A percentile compares a stretch with the other conserved stretches of the same genome.
Conservation (phyloP, 1,140 invertebrate species). For the Nixonia krombeini region DNA sequence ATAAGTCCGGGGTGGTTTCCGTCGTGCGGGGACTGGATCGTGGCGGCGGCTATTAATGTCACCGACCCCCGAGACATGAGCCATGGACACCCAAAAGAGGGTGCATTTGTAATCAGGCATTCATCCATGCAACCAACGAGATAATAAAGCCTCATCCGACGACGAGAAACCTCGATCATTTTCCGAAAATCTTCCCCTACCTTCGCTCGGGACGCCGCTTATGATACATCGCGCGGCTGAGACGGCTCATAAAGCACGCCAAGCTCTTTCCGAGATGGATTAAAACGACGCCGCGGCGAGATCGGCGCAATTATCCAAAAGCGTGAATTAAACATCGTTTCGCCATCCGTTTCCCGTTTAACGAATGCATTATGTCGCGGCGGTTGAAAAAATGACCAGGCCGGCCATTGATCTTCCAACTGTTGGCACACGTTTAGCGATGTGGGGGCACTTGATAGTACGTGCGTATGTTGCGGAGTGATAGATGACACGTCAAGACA, state of each 20-base stretch:
- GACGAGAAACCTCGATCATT: slow-evolving; percentile 50
- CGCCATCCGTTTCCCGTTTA: no score
- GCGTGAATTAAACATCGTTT: no score
- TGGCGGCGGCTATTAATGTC: slow-evolving; percentile 44
- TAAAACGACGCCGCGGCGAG: no score
- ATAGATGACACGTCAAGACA: slow-evolving; percentile 54
- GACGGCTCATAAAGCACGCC: slow-evolving; percentile 31
- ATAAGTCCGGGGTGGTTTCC: slow-evolving; percentile 46
- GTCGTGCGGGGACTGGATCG: slow-evolving; percentile 42
- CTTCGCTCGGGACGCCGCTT: slow-evolving; percentile 35
- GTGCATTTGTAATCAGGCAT: slow-evolving; percentile 50
- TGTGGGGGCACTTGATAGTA: slow-evolving; percentile 33
- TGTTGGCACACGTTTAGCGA: slow-evolving; percentile 38
- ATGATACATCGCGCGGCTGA: slow-evolving; percentile 46
- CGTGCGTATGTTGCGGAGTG: slow-evolving; percentile 56
- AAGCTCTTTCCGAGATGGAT: no score
- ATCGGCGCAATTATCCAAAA: no score
- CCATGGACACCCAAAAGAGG: slow-evolving; percentile 49
- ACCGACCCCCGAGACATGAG: slow-evolving; percentile 50
- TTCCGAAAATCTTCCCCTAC: slow-evolving; percentile 45
- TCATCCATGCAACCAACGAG: slow-evolving; percentile 49
- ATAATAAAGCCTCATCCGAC: slow-evolving; percentile 50
- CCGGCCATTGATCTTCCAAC: slow-evolving; percentile 38
- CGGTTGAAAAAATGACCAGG: slow-evolving; percentile 10
- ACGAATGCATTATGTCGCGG: no score